Conservation (phyloP, 2,797 vertebrate genomes). For the Falco berigora region DNA sequence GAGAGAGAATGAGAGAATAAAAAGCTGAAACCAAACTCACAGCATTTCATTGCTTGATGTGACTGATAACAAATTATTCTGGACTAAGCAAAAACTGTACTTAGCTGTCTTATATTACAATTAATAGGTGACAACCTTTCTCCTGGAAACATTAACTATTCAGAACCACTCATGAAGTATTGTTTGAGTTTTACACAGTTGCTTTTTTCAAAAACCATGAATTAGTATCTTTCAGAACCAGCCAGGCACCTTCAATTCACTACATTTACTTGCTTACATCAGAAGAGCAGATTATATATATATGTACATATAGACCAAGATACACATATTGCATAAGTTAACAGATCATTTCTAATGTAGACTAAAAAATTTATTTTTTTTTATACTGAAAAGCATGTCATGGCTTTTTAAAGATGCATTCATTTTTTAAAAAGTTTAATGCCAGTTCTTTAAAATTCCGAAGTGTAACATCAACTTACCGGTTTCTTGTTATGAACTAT, state of each 20-base stretch:
- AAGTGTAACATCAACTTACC: neutral
- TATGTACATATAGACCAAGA: neutral
- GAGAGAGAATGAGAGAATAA: neutral
- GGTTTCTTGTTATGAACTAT: neutral
- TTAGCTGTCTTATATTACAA: neutral
- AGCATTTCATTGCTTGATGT: neutral
- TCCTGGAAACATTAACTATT: neutral
- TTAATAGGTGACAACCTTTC: too few species aligned
- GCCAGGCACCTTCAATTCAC: neutral
- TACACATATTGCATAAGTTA: neutral
- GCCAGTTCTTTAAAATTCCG: neutral
- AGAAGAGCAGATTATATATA: neutral
- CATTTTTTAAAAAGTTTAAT: neutral
- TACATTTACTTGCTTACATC: neutral
- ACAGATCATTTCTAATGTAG: neutral
- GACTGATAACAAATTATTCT: neutral
- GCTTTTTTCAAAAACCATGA: neutral
- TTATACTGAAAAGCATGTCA: neutral
- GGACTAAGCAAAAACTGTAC: neutral
- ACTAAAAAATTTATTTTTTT: neutral
- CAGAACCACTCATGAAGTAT: neutral
- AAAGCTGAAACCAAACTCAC: neutral
- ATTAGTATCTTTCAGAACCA: neutral
- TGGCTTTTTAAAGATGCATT: neutral
- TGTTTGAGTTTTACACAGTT: neutral